Conservation (phyloP, 2,113 vertebrate genomes). For the Engystomops pustulosus region DNA sequence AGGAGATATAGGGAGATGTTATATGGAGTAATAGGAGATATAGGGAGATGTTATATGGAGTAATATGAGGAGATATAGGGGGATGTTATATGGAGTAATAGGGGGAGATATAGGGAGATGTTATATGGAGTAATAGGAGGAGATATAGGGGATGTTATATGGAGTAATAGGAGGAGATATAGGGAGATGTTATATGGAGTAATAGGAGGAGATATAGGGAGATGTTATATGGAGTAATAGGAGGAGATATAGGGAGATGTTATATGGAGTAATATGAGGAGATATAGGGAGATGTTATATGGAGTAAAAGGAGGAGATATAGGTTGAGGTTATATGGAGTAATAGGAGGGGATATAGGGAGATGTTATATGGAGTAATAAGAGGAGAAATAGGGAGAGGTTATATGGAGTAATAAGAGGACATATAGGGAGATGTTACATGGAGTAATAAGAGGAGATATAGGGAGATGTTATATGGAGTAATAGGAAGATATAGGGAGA, state of each 20-base stretch:
- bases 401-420: conserved; percentile 1
- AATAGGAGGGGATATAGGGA: too few relatives aligned
- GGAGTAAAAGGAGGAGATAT: too few relatives aligned
- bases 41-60: neutral
- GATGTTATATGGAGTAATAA: neutral
- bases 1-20: neutral
- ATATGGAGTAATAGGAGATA: conserved; percentile 18
- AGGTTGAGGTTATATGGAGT: too few relatives aligned
- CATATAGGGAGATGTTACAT: neutral
- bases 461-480: too few relatives aligned
- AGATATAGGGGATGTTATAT: neutral
- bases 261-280: too few relatives aligned
- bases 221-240: neutral
- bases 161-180: conserved; percentile 9
- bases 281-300: too few relatives aligned
- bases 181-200: neutral
- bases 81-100: neutral
- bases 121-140: neutral
- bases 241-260: neutral
- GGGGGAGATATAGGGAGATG: neutral
- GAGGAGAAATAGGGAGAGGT: neutral
- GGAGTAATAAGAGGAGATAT: neutral
- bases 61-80: neutral
- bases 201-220: neutral
- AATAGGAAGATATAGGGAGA: too few relatives aligned